Base-by-base conservation (phyloP, 1,140 invertebrate genomes). In the Oncopodura yosiiana region DNA sequence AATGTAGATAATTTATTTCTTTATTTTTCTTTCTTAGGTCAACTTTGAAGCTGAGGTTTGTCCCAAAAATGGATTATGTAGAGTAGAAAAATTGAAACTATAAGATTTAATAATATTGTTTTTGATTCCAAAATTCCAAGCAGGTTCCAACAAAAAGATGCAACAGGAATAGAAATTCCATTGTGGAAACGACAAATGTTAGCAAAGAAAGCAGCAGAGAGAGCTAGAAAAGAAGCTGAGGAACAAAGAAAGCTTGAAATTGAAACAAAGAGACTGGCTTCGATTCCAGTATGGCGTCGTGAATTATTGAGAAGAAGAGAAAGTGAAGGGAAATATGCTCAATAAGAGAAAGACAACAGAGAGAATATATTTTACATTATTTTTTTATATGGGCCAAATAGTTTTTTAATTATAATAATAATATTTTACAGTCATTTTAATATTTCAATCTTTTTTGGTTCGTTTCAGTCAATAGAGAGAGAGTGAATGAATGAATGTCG, bases 131-230 rank as follows among this genome's bases (percentile, higher is more conserved):
- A 42, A 29, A 26, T 27, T 21, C 8, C 23, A 24, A 14, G 14
- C 73, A 94, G 86, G 84, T 95, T 59, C 89, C 90, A 1, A 86
- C 90, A 64, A 82, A n/a, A 81, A 49, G 91, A 94, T 67, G 79
- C 81, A 34, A 80, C 84, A n/a, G 91, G 91, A 12, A 87, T 87
- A 63, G 71, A 81, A 18, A 93, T 94, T 66, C 91, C 91, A 11
- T 82, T 82, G 19, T 95, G 91, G 91, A 93, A 93, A 69, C 66
- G 91, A 91, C 89, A 94, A 71, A 92, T 96, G 86, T 66, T 94
- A 67, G 91, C 91, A 0, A 83, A 88, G 64, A 89, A 94, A 69
- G 86, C 87, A 1, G 91, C 91, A 0, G 90, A 94, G 68, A 82
- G 86, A 57, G 91, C 91, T 2, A 81, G 86, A 54, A 87, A 86